A percentile compares a stretch with the other conserved stretches of the same genome.
Evolutionary conservation across 2,113 vertebrate genomes (phyloP).

Genomic region (Pedetes capensis): DNA sequence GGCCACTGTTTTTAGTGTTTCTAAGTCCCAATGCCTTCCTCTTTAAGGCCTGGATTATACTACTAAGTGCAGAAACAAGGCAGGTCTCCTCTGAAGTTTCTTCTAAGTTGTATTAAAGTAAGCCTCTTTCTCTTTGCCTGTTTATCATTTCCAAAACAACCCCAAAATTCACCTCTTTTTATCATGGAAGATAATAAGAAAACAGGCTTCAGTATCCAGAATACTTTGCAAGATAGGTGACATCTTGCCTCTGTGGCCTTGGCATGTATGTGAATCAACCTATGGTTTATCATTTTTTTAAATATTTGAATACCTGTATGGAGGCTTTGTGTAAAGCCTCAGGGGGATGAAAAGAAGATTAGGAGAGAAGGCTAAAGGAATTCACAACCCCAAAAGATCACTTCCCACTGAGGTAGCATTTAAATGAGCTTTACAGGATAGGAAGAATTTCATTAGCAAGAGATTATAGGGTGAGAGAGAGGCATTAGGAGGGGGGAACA

Average conservation of each 20-base stretch:
- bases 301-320: constrained; percentile 18
- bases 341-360: constrained; percentile 58
- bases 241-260: background rate
- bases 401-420: constrained; percentile 51
- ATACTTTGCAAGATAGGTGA: background rate
- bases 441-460: constrained; percentile 67
- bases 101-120: background rate
- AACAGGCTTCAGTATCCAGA: background rate
- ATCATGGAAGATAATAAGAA: background rate
- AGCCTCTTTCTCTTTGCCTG: background rate
- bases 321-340: constrained; percentile 16
- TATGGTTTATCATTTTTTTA: background rate
- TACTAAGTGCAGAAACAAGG: background rate
- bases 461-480: constrained; percentile 55
- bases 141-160: background rate
- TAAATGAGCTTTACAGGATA: constrained; percentile 57
- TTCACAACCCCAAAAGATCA: constrained; percentile 46
- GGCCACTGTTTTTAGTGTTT: background rate
- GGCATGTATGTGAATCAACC: constrained; percentile 19
- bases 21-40: background rate
- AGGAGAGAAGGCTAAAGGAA: constrained; percentile 52
- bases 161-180: background rate
- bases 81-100: background rate
- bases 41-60: background rate
- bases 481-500: constrained; percentile 9